Base-by-base conservation (phyloP, 2,113 vertebrate species). In the Martes martes region DNA sequence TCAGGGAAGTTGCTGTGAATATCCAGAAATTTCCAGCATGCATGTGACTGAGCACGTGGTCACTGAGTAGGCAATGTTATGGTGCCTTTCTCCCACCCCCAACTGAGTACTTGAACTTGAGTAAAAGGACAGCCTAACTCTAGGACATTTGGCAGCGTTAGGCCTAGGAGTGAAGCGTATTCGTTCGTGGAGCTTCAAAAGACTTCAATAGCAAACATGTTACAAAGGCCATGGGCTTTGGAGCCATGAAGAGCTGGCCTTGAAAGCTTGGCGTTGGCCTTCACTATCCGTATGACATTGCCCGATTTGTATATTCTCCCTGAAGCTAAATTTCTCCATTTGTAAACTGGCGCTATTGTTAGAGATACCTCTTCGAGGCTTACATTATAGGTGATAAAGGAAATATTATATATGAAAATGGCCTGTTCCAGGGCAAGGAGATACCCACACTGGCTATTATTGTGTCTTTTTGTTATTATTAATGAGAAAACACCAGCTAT, bases 381-480 rank as follows among this genome's bases (percentile, higher is more conserved):
- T 81, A 80, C 94, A 28, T 76, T 79, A 28, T 2, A 88, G 63
- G 71, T 19, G 57, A 94, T 80, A 87, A 93, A 93, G 50, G n/a
- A 79, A 89, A 55, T 90, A 47, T 9, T 13, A 2, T 50, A 73
- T 15, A 33, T 78, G 39, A 81, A 90, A 83, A 84, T 26, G 47
- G 19, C 50, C 87, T 86, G 7, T 59, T 67, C 39, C 57, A 94
- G 47, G 50, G 69, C 63, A 95, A 84, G 80, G 69, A 2, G 8
- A 95, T 94, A 24, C 4, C 42, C 71, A 93, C 42, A 23, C 81
- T 88, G 92, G 55, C 71, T 79, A 63, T 78, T 96, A 96, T 90
- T 96, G 92, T 96, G 94, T 94, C 91, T 95, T 92, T 95, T 90
- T 67, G 50, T 89, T 95, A 90, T 65, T 92, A 83, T 83, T 93